Evolutionary conservation across 2,113 vertebrate species (phyloP), one percentile per base, ranked within the genome.

Genomic region (Petaurus breviceps): DNA sequence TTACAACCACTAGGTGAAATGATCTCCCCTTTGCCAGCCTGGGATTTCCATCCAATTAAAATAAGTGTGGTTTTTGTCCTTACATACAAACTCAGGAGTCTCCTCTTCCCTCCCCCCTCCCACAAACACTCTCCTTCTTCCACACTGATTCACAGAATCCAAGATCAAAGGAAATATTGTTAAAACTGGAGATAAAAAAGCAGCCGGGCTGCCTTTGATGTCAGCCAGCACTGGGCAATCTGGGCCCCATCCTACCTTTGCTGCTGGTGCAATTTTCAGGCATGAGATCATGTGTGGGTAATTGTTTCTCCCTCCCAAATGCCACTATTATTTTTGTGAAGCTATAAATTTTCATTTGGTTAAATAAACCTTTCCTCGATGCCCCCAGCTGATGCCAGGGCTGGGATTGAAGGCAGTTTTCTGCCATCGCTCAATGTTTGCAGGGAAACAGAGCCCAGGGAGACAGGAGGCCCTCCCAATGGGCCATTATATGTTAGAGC

Each of bases 401-500:
- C 95, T 91, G 94, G 95, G 97, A 92, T 92, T 46, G 43, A 5
- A 49, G 94, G 43, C 95, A 43, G 16, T 89, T 50, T 93, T 93
- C 50, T 96, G 95, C 1, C 0, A 8, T 90, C 52, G 46, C 95
- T 92, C 19, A 2, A 1, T 94, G 92, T 96, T 95, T 96, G 91
- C 92, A 43, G 94, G 97, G 92, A 91, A 97, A 96, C 93, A 98
- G 97, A 97, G 31, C 9, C 54, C 96, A 97, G 96, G 97, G 96
- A 97, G 98, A 97, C 96, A 95, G 97, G 93, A 96, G 96, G 94
- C 92, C 96, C 97, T 97, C 97, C 93, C 95, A 95, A 93, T 26
- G 94, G 92, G 95, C 98, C 54, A 52, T 98, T 98, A 97, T 98
- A 98, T 97, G 98, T 92, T 96, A 96, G 97, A 92, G 92, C n/a